Evolutionary conservation across 2,888 invertebrate species (phyloP).

Genomic region (Galerucella calmariensis): DNA sequence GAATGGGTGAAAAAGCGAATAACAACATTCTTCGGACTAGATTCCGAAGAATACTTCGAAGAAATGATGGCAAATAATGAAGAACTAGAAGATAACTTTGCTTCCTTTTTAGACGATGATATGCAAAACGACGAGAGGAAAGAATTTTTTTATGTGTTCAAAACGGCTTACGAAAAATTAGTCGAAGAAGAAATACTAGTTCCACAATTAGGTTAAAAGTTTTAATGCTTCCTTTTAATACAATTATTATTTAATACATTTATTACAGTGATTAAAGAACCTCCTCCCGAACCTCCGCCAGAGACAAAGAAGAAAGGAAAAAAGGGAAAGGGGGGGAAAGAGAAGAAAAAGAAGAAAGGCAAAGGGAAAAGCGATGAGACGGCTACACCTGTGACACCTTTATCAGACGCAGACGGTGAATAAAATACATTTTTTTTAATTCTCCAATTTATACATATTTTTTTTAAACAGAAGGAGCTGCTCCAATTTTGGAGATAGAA

Average conservation of each 20-base stretch:
- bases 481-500: conserved; percentile 20
- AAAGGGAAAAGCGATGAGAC: conserved; percentile 32
- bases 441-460: not conserved
- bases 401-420: conserved; percentile 33
- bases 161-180: conserved; percentile 77
- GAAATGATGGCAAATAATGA: conserved; percentile 69
- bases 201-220: conserved; percentile 76
- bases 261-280: conserved; percentile 32
- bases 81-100: conserved; percentile 68
- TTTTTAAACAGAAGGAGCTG: conserved; percentile 8
- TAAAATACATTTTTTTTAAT: not conserved
- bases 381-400: conserved; percentile 27
- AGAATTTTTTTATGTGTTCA: conserved; percentile 74
- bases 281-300: conserved; percentile 23
- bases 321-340: conserved; percentile 47
- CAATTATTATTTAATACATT: conserved; percentile 14
- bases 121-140: conserved; percentile 68
- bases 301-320: conserved; percentile 43
- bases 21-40: conserved; percentile 69
- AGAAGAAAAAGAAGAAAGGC: conserved; percentile 42
- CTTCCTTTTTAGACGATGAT: conserved; percentile 68
- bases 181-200: conserved; percentile 80
- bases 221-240: conserved; percentile 8
- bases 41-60: conserved; percentile 70
- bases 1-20: conserved; percentile 78